Evolutionary conservation across 1,140 invertebrate genomes (phyloP), one percentile per base, ranked within the genome.

Genomic region (Tenebrio molitor): DNA sequence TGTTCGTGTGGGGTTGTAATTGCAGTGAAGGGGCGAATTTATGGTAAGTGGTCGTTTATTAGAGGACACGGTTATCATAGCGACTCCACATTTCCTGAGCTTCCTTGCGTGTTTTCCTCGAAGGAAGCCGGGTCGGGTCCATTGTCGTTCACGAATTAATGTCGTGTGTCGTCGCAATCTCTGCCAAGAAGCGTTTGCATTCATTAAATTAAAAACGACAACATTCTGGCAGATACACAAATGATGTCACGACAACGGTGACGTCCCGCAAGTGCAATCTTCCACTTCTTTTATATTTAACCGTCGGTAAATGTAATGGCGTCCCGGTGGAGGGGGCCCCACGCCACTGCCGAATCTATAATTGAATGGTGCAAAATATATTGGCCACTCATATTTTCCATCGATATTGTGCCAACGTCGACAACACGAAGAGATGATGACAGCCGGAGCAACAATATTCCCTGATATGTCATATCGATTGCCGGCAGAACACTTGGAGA

Each of bases 321-420:
- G 23, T 58, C 21, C 50, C 25, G 21, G 50, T 58, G 50, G 19
- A 25, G 15, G 23, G n/a, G 29, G 23, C 19, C 16, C 5, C 5
- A 39, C 4, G 4, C 36, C 12, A 12, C 12, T 53, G 7, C 50
- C 10, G 17, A 50, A 21, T 50, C 23, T 29, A 29, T 58, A 58
- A 58, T 29, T 58, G 50, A 58, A 58, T 53, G 46, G 46, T 8
- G 16, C 36, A 12, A 12, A 53, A 23, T 23, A 23, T 58, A 58
- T 29, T 15, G 23, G 15, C 50, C 50, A 15, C 50, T 58, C 50
- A 15, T 58, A 58, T 58, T 58, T 58, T 58, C 25, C 12, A 58
- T 58, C 50, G 23, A 58, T 58, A 58, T 29, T 58, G 21, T 58
- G 50, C 50, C 50, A 58, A 58, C 21, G 50, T 58, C 50, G 29